phyloP scores from a whole-genome alignment of 2,888 invertebrate species.

The Podabrus alpinus region DNA sequence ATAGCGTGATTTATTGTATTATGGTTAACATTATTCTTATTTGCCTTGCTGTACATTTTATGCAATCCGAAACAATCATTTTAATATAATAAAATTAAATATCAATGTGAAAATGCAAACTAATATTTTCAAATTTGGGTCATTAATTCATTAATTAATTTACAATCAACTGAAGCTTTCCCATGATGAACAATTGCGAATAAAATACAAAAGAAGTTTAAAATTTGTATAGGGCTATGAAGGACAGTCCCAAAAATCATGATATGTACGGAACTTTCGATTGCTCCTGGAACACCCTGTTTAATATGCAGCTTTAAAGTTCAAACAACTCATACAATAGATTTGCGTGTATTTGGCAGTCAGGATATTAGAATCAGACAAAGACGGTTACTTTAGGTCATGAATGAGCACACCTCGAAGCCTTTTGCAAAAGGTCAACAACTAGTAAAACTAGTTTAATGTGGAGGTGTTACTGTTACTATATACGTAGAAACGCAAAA shows the following conservation, averaged over 20 bases:
- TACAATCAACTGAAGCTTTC: too few relatives aligned
- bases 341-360: background rate
- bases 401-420: background rate
- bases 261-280: background rate
- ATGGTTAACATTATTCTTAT: too few relatives aligned
- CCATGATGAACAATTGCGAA: too few relatives aligned
- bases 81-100: too few relatives aligned
- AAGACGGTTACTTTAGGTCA: constrained; percentile 3
- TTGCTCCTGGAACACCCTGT: background rate
- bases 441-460: background rate
- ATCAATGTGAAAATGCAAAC: too few relatives aligned
- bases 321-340: background rate
- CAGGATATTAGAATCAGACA: background rate
- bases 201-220: too few relatives aligned
- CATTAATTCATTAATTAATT: too few relatives aligned
- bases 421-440: background rate
- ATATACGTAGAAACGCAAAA: background rate
- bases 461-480: background rate
- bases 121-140: too few relatives aligned
- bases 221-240: background rate
- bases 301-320: background rate
- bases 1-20: too few relatives aligned
- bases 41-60: too few relatives aligned
- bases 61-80: too few relatives aligned
- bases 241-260: background rate